Evolutionary conservation across 2,113 vertebrate genomes (phyloP).

Genomic region (Aix galericulata): DNA sequence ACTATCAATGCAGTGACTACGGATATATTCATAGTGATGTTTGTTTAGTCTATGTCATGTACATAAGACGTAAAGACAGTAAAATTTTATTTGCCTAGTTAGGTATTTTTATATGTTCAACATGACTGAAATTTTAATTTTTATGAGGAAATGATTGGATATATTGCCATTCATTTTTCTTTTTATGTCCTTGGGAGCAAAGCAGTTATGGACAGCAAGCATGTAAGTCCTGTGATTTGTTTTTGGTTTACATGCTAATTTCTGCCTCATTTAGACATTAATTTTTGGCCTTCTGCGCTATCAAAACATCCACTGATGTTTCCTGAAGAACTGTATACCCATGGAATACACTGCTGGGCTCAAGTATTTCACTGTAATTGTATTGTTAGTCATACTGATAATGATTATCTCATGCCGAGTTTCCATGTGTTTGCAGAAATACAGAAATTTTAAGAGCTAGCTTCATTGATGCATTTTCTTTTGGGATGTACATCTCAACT

Average conservation of each 20-base stretch:
- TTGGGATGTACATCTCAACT: neutral
- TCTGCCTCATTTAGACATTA: neutral
- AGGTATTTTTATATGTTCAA: neutral
- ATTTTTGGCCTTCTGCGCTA: neutral
- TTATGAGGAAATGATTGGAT: neutral
- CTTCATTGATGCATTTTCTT: neutral
- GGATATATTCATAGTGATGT: neutral
- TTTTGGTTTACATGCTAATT: neutral
- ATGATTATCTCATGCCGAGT: neutral
- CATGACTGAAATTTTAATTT: neutral
- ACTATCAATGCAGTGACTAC: neutral
- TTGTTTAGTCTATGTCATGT: neutral
- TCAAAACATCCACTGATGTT: neutral
- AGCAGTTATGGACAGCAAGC: neutral
- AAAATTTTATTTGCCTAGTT: neutral
- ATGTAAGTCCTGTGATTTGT: neutral
- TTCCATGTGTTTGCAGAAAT: neutral
- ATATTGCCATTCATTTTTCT: neutral
- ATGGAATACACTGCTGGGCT: neutral
- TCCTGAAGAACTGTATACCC: neutral
- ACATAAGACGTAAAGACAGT: neutral
- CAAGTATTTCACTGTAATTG: neutral
- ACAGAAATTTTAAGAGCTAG: neutral
- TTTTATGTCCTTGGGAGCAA: neutral
- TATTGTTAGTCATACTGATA: neutral